Base-by-base conservation (phyloP, 2,888 invertebrate genomes). In the Drosophila mayaguana region DNA sequence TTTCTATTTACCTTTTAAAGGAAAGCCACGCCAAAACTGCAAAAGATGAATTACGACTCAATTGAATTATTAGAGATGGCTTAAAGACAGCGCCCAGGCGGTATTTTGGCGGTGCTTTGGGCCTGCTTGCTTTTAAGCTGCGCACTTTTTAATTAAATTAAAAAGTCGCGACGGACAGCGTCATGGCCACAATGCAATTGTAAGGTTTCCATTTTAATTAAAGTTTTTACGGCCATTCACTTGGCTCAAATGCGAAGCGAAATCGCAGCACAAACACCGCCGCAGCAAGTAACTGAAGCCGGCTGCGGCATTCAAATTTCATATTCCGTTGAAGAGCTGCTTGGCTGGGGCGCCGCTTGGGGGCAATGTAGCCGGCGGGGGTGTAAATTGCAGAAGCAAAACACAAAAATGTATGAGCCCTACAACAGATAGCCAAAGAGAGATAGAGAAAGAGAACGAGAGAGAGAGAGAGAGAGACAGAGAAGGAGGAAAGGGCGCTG, bases 121-220 rank as follows among this genome's bases (percentile, higher is more conserved):
- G 51, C 20, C 42, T 48, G 61, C 4, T 25, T 42, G 56, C 60
- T 72, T 72, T 38, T 14, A 45, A 25, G 43, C 61, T 61, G 28
- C 45, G 48, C 55, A 57, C 61, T 77, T 78, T 77, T 84, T 84
- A 84, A 84, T 84, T 84, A 80, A 87, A 84, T 87, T 85, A 87
- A 84, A 87, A 84, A 70, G 81, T 81, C 78, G 64, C 70, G 62
- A 59, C 69, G 77, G 54, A 32, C 64, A 63, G 63, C 62, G 56
- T 32, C 65, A 68, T 55, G 55, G 56, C 70, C 76, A 74, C 87
- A 84, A 80, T 88, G 85, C 84, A 88, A 84, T 84, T 85, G 85
- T 88, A 85, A 72, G 89, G 89, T 61, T 85, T 85, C 87, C 84
- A 78, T 87, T 85, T 85, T 85, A 88, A 85, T 85, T 85, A 88